Evolutionary conservation across 2,888 invertebrate species (phyloP).

Genomic region (Caenorhabditis sp.): DNA sequence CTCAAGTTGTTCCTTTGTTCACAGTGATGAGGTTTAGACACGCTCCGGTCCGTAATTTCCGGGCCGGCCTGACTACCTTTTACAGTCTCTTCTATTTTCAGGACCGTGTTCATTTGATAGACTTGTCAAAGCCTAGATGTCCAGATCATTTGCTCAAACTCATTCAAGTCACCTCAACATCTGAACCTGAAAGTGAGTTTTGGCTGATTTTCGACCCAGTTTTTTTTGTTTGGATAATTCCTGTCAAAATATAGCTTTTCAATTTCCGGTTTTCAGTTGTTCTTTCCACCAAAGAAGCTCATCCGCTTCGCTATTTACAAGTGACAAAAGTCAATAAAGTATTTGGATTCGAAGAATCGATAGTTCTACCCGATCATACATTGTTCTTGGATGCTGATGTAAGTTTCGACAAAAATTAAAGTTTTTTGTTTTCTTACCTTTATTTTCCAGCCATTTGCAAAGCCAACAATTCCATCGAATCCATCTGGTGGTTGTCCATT

Average conservation of each 20-base stretch:
- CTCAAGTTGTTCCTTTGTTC: no score
- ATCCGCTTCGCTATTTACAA: conserved; percentile 61
- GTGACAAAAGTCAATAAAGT: conserved; percentile 32
- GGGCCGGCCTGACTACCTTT: no score
- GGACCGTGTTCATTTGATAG: conserved; percentile 26
- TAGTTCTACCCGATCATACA: conserved; percentile 61
- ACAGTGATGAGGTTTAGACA: no score
- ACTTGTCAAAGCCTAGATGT: conserved; percentile 14
- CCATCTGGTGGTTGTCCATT: conserved; percentile 54
- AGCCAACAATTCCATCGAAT: conserved; percentile 9
- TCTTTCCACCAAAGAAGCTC: conserved; percentile 38
- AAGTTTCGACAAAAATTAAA: background rate
- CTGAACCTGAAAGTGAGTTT: conserved; percentile 29
- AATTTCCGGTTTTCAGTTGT: conserved; percentile 24
- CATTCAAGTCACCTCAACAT: conserved; percentile 5
- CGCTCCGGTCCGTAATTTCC: no score
- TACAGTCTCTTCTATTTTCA: background rate
- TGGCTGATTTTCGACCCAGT: no score
- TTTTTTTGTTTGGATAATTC: no score
- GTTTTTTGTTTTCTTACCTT: background rate
- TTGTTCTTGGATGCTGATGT: conserved; percentile 38
- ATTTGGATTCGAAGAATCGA: conserved; percentile 62
- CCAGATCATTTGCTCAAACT: conserved; percentile 35
- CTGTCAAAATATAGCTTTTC: background rate
- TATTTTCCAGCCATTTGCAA: conserved; percentile 24